Evolutionary conservation across 2,113 vertebrate genomes (phyloP).

Genomic region (Tapirus terrestris): DNA sequence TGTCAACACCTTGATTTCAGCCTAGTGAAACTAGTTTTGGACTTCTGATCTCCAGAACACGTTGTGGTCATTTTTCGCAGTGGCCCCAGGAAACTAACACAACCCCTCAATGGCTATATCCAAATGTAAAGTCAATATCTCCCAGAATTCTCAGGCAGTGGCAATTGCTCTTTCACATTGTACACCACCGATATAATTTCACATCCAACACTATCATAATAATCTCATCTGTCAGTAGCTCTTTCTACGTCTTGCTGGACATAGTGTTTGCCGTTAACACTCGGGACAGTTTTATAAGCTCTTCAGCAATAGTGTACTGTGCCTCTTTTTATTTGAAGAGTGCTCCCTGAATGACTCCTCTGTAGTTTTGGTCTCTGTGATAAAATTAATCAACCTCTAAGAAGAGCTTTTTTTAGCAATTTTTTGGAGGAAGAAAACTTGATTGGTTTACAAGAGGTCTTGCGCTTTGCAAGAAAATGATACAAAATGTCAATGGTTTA

Average conservation of each 20-base stretch:
- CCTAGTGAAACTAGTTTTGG: background rate
- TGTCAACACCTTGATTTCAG: background rate
- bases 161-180: fast-evolving
- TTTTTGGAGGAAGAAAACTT: background rate
- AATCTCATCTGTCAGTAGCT: background rate
- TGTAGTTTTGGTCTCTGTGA: background rate
- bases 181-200: fast-evolving
- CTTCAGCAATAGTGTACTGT: background rate
- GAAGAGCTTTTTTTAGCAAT: background rate
- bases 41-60: background rate
- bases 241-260: background rate
- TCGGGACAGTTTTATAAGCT: background rate
- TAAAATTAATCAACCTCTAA: background rate
- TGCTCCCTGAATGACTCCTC: background rate
- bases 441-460: background rate
- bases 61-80: background rate
- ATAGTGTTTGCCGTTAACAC: background rate
- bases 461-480: background rate
- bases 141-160: background rate
- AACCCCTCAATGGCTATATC: background rate
- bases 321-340: background rate
- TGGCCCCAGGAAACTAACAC: background rate
- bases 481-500: background rate
- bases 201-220: fast-evolving
- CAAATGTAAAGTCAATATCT: background rate